Conservation (phyloP, 2,888 invertebrate species). For the Aphodius granarius region DNA sequence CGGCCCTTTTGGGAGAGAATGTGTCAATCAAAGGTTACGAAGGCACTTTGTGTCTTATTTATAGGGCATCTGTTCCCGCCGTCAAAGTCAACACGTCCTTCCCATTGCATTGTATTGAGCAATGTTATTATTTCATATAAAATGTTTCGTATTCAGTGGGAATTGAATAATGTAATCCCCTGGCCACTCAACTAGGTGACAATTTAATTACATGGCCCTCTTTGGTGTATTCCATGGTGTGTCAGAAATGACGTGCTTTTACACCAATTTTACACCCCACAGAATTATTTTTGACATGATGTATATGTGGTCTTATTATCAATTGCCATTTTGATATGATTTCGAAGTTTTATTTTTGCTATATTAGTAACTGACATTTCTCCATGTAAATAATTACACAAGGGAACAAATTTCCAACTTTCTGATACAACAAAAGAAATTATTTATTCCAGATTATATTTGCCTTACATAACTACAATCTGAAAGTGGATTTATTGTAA, state of each 20-base stretch:
- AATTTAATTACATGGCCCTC: constrained; percentile 4
- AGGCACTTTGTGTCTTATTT: constrained; percentile 46
- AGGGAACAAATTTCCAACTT: no score
- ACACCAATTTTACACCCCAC: neutral
- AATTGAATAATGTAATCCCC: neutral
- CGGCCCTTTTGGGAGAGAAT: constrained; percentile 50
- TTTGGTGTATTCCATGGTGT: neutral
- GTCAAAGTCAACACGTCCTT: constrained; percentile 32
- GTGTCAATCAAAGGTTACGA: constrained; percentile 46
- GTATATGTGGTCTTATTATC: neutral
- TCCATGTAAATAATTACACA: no score
- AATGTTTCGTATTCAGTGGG: constrained; percentile 7
- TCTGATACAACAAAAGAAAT: no score
- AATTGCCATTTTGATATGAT: no score
- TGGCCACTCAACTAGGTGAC: constrained; percentile 10
- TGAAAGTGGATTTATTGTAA: no score
- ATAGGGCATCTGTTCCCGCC: constrained; percentile 48
- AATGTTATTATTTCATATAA: constrained; percentile 11
- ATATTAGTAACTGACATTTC: no score
- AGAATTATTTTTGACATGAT: neutral
- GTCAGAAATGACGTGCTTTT: neutral
- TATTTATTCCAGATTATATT: no score
- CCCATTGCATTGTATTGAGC: neutral
- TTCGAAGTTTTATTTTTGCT: no score
- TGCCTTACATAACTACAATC: no score